Conservation (phyloP, 2,888 invertebrate species). For the Pandemis corylana region DNA sequence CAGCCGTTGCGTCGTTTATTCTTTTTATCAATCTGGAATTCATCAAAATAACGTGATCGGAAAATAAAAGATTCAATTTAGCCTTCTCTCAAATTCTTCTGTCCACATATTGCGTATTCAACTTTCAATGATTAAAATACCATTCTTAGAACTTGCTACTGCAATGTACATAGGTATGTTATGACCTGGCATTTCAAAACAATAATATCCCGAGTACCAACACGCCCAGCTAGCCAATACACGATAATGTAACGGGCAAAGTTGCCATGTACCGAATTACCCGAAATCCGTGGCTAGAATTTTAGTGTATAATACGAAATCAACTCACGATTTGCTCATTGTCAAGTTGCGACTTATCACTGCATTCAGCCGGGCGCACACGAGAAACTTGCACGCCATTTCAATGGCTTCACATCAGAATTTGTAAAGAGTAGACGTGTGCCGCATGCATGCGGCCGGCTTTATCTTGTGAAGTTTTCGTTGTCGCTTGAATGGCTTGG, state of each 20-base stretch:
- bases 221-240: conserved; percentile 12
- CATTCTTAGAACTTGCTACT: too few relatives aligned
- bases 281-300: conserved; percentile 43
- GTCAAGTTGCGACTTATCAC: conserved; percentile 73
- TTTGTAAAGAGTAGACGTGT: conserved; percentile 83
- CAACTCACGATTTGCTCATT: conserved; percentile 70
- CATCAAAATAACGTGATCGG: too few relatives aligned
- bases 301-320: conserved; percentile 56
- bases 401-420: conserved; percentile 80
- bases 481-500: conserved; percentile 40
- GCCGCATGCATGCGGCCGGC: conserved; percentile 73
- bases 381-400: conserved; percentile 75
- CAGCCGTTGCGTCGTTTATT: not conserved
- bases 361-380: conserved; percentile 70
- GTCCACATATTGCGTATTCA: too few relatives aligned
- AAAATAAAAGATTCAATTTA: too few relatives aligned
- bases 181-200: not conserved
- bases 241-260: conserved; percentile 27
- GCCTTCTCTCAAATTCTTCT: too few relatives aligned
- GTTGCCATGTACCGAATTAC: conserved; percentile 32
- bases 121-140: too few relatives aligned
- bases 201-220: not conserved
- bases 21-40: too few relatives aligned
- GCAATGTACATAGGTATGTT: not conserved
- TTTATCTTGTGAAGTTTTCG: conserved; percentile 77